Percentiles rank a stretch among this genome's conserved stretches.
Conservation (phyloP, 2,888 invertebrate genomes). For the Athalia cordata region DNA sequence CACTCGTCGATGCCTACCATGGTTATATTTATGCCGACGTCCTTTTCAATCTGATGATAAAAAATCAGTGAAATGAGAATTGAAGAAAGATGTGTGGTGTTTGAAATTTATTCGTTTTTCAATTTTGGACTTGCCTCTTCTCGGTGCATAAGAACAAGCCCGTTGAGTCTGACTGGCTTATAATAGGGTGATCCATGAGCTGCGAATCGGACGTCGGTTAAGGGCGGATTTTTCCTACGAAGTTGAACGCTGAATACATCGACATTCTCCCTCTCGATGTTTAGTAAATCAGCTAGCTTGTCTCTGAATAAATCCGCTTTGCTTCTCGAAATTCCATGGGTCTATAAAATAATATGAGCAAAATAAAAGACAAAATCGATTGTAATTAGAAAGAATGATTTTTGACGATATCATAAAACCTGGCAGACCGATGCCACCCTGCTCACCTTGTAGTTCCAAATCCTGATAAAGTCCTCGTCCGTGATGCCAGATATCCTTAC, state of each 20-base stretch:
- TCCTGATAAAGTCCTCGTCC: slow-evolving; percentile 96
- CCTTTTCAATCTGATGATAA: slow-evolving; percentile 84
- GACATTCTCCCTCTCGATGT: slow-evolving; percentile 91
- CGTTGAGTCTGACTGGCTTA: slow-evolving; percentile 94
- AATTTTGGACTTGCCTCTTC: slow-evolving; percentile 78
- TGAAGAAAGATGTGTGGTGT: not conserved
- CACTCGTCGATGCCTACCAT: slow-evolving; percentile 99
- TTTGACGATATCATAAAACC: not conserved
- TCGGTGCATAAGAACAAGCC: slow-evolving; percentile 93
- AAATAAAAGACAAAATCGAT: slow-evolving; percentile 34
- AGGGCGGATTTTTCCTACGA: slow-evolving; percentile 88
- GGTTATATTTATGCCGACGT: slow-evolving; percentile 96
- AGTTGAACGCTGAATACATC: slow-evolving; percentile 97
- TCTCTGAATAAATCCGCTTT: slow-evolving; percentile 93
- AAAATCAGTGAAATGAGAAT: slow-evolving; percentile 24
- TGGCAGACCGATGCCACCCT: too few species aligned
- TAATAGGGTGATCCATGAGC: slow-evolving; percentile 98
- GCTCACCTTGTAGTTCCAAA: slow-evolving; percentile 89
- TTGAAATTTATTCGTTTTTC: not conserved
- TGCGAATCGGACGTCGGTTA: slow-evolving; percentile 94
- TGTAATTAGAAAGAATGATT: not conserved
- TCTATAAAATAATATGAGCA: slow-evolving; percentile 68
- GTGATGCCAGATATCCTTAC: slow-evolving; percentile 94
- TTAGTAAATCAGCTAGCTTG: slow-evolving; percentile 89
- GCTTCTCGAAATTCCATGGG: slow-evolving; percentile 88